Base-by-base conservation (phyloP, 2,888 invertebrate genomes). In the Mythimna lalbum region DNA sequence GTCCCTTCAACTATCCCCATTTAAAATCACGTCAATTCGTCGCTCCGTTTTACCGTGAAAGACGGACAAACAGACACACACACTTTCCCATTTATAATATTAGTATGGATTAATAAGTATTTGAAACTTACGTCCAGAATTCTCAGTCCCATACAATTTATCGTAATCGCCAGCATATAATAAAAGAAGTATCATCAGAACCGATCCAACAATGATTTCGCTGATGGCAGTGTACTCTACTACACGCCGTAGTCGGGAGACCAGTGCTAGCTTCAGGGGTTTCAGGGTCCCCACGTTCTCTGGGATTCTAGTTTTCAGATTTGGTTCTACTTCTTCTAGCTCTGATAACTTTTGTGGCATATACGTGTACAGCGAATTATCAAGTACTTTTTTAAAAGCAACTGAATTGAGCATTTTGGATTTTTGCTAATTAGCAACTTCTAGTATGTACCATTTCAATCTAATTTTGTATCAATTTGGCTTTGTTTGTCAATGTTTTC, bases 291-390 rank as follows among this genome's bases (percentile, higher is more conserved):
- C 27, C 6, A 0, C 36, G 52, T 23, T 27, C 14, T 50, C 33
- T 27, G 57, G 21, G 0, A 27, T 10, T 3, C 17, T 6, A 12
- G 4, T 19, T 0, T 50, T 47, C 2, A 55, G 12, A 19, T 60
- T 31, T 5, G 17, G n/a, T 14, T 14, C 23, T 2, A 10, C 2
- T 4, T 59, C 53, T 2, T 62, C 59, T n/a, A 39, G 43, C 1
- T 23, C 52, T 52, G 59, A 1, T 0, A 17, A 7, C n/a, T 61
- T 43, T 9, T 73, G 65, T 62, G 71, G 52, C 4, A 73, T 23
- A 21, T 86, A 75, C 0, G 73, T 83, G 4, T 70, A 66, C 4
- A 70, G 31, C 1, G 60, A 66, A 73, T 86, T 86, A 33, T 86
- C 73, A 17, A 86, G 67, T 36, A 75, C 68, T 19, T 79, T 78